Base-by-base conservation (phyloP, 2,888 invertebrate genomes). In the Erynnis tages region DNA sequence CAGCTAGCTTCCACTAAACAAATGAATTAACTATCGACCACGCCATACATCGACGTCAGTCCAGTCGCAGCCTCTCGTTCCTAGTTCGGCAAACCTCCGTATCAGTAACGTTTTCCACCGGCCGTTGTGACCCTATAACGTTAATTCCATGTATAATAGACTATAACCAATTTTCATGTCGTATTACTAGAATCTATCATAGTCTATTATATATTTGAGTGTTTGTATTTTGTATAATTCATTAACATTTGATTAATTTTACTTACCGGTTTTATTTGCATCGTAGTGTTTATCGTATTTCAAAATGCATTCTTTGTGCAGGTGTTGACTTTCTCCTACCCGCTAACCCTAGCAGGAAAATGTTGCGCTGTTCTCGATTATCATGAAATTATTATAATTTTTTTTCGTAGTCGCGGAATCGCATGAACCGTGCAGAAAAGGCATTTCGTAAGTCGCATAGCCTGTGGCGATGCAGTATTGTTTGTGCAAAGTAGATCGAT, bases 261-360 rank as follows among this genome's bases (percentile, higher is more conserved):
- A 65, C 75, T 80, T 69, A 80, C 78, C 63, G 29, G 44, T 52
- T 52, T 73, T 77, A 77, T 79, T 81, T 84, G 87, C 88, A 87
- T 86, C 79, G 86, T 88, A 87, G 87, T 86, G 80, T 83, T 86
- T 63, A 71, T 76, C 81, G 78, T 86, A 62, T 81, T 81, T 77
- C 75, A 84, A 82, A 73, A 75, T 79, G 88, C 88, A 87, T 89
- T 87, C 73, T 87, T 86, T 88, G 88, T 88, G 83, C 86, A 88
- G 86, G 86, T 88, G 80, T 88, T 87, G 80, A 82, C 75, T 84
- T 87, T 85, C 83, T 82, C 79, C 87, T 82, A 82, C 80, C 80
- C 81, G 85, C 86, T 88, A 88, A 89, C 88, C 82, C 77, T 82
- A 84, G 89, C 88, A 88, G 84, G 85, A 87, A 89, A 88, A 88